These are phyloP conservation scores for Diogma glabrata DNA, from an alignment of 2,888 invertebrate species.

Conservation along the genomic window DNA sequence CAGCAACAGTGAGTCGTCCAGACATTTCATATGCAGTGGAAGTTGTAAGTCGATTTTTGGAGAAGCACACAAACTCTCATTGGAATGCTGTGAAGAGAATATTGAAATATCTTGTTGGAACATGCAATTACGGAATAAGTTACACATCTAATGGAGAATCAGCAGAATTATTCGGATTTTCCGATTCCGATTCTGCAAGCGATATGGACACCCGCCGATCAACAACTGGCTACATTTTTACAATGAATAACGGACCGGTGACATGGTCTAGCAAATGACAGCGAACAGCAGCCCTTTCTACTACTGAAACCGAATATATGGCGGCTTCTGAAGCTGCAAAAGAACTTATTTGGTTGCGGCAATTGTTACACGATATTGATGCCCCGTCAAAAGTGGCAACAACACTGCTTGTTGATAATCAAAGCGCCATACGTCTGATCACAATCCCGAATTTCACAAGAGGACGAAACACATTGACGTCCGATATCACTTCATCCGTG, in stretches of 20 bases:
- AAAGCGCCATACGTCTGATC: too few species aligned
- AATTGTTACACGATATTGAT: not conserved
- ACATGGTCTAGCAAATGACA: not conserved
- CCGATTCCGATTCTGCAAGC: not conserved
- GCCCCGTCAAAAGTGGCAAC: too few species aligned
- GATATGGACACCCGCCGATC: not conserved
- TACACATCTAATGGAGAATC: not conserved
- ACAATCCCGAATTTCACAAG: too few species aligned
- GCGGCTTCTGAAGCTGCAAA: not conserved
- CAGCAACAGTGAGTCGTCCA: conserved; percentile 18
- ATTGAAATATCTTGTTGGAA: not conserved
- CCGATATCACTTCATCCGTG: too few species aligned
- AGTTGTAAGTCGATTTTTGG: conserved; percentile 18
- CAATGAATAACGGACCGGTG: not conserved
- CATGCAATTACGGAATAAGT: not conserved
- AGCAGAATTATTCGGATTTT: not conserved
- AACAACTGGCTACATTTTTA: not conserved
- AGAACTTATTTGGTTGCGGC: not conserved
- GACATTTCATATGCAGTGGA: conserved; percentile 21
- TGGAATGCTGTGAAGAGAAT: conserved; percentile 4
- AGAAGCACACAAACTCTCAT: not conserved
- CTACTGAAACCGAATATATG: not conserved
- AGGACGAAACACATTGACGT: too few species aligned
- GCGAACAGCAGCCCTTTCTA: not conserved
- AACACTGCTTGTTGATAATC: too few species aligned